Percentiles rank a stretch among this genome's conserved stretches.
Evolutionary conservation across 2,113 vertebrate species (phyloP).

Genomic region (Galemys pyrenaicus): DNA sequence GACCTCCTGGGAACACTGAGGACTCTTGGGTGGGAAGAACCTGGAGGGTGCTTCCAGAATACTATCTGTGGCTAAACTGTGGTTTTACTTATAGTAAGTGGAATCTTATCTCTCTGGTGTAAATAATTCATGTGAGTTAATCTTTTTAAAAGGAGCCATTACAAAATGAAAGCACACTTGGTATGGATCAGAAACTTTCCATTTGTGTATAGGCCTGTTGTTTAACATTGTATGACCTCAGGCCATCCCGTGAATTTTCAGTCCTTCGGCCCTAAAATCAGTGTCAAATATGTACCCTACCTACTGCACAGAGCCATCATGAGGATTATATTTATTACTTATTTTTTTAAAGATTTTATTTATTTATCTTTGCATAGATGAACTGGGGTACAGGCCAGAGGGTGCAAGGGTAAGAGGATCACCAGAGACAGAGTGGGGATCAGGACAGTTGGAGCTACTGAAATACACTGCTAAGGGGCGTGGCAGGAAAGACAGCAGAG

Average conservation of each 20-base stretch:
- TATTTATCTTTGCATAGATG: too few relatives aligned
- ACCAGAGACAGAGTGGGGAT: too few relatives aligned
- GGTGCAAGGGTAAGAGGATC: too few relatives aligned
- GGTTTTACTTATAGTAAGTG: background rate
- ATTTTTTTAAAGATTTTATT: too few relatives aligned
- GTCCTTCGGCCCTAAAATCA: background rate
- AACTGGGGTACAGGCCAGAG: too few relatives aligned
- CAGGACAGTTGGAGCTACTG: too few relatives aligned
- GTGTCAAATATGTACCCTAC: accelerated
- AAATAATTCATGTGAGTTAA: background rate
- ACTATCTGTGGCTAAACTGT: too few relatives aligned
- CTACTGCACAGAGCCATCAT: background rate
- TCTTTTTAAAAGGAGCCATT: background rate
- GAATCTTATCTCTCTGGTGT: background rate
- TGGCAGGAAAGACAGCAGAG: too few relatives aligned
- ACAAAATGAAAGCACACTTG: background rate
- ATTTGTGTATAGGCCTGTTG: background rate
- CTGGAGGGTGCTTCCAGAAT: background rate
- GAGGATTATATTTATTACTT: background rate
- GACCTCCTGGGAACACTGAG: background rate
- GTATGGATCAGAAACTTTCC: background rate
- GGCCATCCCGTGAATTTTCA: background rate
- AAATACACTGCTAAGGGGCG: too few relatives aligned
- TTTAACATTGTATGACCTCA: background rate
- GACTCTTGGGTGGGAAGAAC: background rate